A percentile compares a stretch with the other conserved stretches of the same genome.
These are phyloP conservation scores for Bactericera cockerelli DNA, from an alignment of 1,140 invertebrate genomes.

Conservation along the genomic window DNA sequence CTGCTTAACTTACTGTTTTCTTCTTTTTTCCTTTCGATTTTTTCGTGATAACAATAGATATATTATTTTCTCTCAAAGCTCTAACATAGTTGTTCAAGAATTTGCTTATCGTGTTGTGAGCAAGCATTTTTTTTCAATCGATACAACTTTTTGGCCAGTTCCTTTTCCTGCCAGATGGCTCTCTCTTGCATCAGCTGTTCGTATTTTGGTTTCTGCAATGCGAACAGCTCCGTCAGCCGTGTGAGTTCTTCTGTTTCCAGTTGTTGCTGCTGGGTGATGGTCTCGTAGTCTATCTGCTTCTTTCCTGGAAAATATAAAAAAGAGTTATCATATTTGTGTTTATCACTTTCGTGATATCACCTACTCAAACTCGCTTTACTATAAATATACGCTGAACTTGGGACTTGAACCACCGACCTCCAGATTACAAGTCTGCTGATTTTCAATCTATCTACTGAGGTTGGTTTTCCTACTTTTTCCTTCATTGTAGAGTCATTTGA, in stretches of 20 bases:
- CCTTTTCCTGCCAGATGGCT: not conserved
- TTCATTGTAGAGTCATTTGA: too few species aligned
- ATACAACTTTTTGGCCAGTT: not conserved
- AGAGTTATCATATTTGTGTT: too few species aligned
- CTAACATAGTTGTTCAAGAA: slow-evolving; percentile 1
- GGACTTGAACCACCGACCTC: too few species aligned
- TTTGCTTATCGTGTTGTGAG: not conserved
- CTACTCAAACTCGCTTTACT: too few species aligned
- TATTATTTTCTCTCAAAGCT: slow-evolving; percentile 2
- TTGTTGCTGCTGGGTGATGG: not conserved
- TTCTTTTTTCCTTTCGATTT: slow-evolving; percentile 5
- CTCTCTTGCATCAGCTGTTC: not conserved
- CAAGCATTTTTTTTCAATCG: not conserved
- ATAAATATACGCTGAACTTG: too few species aligned
- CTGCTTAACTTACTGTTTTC: too few species aligned
- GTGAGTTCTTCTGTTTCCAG: not conserved
- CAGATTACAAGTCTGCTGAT: too few species aligned
- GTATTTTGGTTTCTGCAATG: not conserved
- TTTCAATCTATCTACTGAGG: too few species aligned
- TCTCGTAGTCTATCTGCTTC: not conserved
- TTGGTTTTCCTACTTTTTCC: too few species aligned
- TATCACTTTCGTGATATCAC: too few species aligned
- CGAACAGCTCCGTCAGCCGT: not conserved
- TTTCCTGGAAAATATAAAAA: not conserved
- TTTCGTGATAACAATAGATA: slow-evolving; percentile 5